These are phyloP conservation scores for Chitala chitala DNA, from an alignment of 2,113 vertebrate genomes.

Conservation along the genomic window DNA sequence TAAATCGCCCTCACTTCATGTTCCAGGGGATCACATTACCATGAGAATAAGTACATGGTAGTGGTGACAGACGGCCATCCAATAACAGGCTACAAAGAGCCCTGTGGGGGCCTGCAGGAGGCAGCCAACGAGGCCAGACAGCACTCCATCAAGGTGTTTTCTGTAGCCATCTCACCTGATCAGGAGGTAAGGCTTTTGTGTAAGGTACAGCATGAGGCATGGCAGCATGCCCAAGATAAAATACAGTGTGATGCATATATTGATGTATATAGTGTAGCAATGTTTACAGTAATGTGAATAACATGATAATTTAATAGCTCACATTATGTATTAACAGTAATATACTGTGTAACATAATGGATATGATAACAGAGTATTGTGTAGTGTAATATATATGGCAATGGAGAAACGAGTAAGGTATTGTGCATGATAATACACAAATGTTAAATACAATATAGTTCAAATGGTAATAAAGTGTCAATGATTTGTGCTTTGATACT, in stretches of 20 bases:
- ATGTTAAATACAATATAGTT: neutral
- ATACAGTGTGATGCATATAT: too few relatives aligned
- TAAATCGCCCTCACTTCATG: constrained; percentile 1
- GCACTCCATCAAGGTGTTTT: constrained; percentile 71
- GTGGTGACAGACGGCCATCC: constrained; percentile 77
- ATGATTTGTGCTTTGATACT: neutral
- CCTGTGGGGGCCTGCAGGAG: constrained; percentile 70
- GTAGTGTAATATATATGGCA: neutral
- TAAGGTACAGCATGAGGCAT: neutral
- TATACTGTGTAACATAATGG: too few relatives aligned
- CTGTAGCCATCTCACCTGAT: constrained; percentile 69
- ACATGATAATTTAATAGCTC: too few relatives aligned
- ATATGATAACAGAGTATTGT: too few relatives aligned
- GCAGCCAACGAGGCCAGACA: constrained; percentile 72
- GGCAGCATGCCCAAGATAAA: neutral
- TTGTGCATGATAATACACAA: neutral
- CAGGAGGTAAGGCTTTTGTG: constrained; percentile 85
- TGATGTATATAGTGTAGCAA: too few relatives aligned
- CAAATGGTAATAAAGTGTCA: neutral
- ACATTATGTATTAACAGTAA: too few relatives aligned
- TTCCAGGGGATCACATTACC: constrained; percentile 72
- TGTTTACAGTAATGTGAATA: too few relatives aligned
- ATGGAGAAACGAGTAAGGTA: neutral
- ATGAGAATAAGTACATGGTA: constrained; percentile 74
- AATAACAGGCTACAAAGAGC: constrained; percentile 77